Conservation (phyloP, 2,888 invertebrate genomes). For the Diplazon laetatorius region DNA sequence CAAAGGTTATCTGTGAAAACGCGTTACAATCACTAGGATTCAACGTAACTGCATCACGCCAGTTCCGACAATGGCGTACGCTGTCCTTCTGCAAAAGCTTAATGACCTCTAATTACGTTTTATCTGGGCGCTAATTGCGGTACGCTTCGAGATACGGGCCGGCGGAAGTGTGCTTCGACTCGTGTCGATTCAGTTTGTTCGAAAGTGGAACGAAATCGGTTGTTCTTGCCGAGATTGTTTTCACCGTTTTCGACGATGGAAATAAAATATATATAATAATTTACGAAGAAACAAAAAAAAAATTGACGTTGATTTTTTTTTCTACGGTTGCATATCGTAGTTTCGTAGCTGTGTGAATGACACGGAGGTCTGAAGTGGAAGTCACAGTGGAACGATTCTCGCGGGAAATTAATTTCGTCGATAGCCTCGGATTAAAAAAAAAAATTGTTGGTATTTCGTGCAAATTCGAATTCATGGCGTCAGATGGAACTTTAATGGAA, state of each 20-base stretch:
- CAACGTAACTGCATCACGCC: neutral
- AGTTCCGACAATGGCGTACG: constrained; percentile 45
- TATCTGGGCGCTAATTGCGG: constrained; percentile 68
- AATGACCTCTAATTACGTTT: constrained; percentile 68
- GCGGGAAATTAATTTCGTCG: constrained; percentile 9
- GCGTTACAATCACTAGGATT: neutral
- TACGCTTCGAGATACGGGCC: constrained; percentile 24
- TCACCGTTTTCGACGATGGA: too few species aligned
- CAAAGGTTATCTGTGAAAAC: neutral
- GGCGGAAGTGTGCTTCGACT: constrained; percentile 55
- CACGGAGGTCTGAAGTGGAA: neutral
- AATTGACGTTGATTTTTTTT: neutral
- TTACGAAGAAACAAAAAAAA: neutral
- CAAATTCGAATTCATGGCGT: neutral
- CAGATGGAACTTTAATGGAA: neutral
- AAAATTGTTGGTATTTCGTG: too few species aligned
- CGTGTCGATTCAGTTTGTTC: constrained; percentile 44
- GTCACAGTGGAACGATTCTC: neutral
- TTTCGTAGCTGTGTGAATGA: neutral
- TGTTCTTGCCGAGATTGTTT: neutral
- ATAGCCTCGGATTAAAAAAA: too few species aligned
- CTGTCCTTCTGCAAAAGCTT: constrained; percentile 47
- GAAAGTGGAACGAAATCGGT: constrained; percentile 36
- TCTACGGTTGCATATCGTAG: neutral
- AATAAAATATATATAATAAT: too few species aligned